A percentile compares a stretch with the other conserved stretches of the same genome.
Evolutionary conservation across 2,113 vertebrate species (phyloP).

Genomic region (Dasypus novemcinctus): DNA sequence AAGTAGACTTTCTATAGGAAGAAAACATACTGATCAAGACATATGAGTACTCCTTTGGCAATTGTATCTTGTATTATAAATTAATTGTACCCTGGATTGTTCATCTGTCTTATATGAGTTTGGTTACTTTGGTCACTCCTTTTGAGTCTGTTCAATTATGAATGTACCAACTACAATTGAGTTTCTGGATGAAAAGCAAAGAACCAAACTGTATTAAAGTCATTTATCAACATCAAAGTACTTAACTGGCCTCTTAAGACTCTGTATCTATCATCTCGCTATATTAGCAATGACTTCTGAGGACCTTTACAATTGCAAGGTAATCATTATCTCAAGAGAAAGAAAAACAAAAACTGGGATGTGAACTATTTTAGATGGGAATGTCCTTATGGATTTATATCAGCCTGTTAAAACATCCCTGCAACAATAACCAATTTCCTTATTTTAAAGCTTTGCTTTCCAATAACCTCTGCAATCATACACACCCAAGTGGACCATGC

Average conservation of each 20-base stretch:
- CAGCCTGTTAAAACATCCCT: conserved; percentile 9
- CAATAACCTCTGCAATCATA: background rate
- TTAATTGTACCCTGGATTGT: background rate
- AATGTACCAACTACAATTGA: background rate
- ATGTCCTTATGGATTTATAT: background rate
- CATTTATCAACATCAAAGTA: background rate
- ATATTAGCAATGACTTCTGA: background rate
- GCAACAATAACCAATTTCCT: background rate
- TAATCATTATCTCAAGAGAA: background rate
- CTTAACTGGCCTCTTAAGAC: background rate
- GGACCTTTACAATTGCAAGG: background rate
- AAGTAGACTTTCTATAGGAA: conserved; percentile 1
- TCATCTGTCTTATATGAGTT: background rate
- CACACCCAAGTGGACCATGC: background rate
- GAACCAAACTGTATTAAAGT: background rate
- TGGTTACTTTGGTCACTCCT: background rate
- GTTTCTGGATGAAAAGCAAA: conserved; percentile 5
- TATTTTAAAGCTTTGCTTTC: conserved; percentile 17
- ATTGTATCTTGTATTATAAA: conserved; percentile 21
- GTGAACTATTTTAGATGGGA: background rate
- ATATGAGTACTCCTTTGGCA: background rate
- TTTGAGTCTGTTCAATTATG: background rate
- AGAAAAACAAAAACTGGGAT: background rate
- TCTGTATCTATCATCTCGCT: background rate
- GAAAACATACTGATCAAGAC: background rate